Percentiles rank a stretch among this genome's conserved stretches.
Conservation (phyloP, 2,888 invertebrate genomes). For the Melipona bicolor region DNA sequence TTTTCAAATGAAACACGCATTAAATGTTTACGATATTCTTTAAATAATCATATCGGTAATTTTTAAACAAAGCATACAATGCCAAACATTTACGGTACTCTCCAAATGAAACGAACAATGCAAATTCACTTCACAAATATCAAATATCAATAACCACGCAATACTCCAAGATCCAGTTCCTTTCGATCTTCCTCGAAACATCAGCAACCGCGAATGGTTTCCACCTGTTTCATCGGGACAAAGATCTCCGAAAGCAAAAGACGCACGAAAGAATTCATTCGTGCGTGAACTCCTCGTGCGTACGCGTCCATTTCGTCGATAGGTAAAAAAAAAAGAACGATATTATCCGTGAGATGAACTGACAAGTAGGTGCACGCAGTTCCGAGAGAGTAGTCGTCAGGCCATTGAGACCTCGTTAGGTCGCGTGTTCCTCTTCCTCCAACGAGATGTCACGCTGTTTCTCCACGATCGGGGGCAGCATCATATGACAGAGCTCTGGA, state of each 20-base stretch:
- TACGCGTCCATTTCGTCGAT: neutral
- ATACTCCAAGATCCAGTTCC: neutral
- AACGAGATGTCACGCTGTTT: constrained; percentile 52
- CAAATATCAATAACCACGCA: too few relatives aligned
- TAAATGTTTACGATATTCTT: too few relatives aligned
- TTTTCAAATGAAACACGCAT: too few relatives aligned
- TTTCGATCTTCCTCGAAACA: neutral
- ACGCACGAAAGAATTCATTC: neutral
- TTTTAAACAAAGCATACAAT: neutral
- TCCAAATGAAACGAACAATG: too few relatives aligned
- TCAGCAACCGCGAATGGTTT: neutral
- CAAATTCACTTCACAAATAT: too few relatives aligned
- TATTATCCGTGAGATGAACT: neutral
- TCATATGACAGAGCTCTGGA: constrained; percentile 20
- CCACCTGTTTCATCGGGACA: neutral
- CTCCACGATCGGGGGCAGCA: constrained; percentile 24
- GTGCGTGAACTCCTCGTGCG: neutral
- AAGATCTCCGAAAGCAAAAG: neutral
- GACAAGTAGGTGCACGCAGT: constrained; percentile 21
- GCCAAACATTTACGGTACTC: too few relatives aligned
- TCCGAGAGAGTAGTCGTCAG: neutral
- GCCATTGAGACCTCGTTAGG: constrained; percentile 1
- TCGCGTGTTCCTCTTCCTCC: constrained; percentile 21
- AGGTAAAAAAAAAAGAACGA: too few relatives aligned
- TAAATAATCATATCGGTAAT: neutral